Evolutionary conservation across 2,888 invertebrate species (phyloP).

Genomic region (Mycogona germanica): DNA sequence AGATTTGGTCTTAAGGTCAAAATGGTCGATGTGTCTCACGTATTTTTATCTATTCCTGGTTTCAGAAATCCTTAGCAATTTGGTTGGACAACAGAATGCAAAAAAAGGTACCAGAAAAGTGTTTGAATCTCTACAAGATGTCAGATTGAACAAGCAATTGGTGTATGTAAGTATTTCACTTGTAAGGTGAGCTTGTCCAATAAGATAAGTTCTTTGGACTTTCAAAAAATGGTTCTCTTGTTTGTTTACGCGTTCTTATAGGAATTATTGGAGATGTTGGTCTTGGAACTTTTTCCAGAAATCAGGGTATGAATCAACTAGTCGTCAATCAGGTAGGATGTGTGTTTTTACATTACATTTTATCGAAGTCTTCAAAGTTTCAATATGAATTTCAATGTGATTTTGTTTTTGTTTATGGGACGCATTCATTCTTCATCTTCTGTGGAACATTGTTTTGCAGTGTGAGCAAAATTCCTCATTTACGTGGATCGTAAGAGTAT

Average conservation of each 20-base stretch:
- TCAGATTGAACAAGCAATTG: conserved; percentile 74
- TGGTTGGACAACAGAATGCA: conserved; percentile 74
- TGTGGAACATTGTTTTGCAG: too few species aligned
- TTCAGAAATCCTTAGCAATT: conserved; percentile 63
- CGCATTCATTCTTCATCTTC: too few species aligned
- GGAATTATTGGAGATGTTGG: conserved; percentile 26
- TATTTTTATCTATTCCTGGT: too few species aligned
- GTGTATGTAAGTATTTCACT: conserved; percentile 61
- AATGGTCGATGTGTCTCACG: too few species aligned
- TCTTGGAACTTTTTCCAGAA: conserved; percentile 24
- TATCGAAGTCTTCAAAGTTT: too few species aligned
- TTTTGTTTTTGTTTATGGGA: too few species aligned
- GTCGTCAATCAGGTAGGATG: neutral
- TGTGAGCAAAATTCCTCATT: too few species aligned
- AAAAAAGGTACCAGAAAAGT: conserved; percentile 72
- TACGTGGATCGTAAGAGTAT: too few species aligned
- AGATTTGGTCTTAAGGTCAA: neutral
- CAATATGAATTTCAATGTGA: too few species aligned
- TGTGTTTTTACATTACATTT: too few species aligned
- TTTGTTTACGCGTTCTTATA: too few species aligned
- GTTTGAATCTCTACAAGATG: conserved; percentile 73
- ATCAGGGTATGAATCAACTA: conserved; percentile 7
- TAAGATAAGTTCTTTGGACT: neutral
- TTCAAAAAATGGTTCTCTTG: neutral
- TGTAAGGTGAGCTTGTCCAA: neutral